A percentile compares a stretch with the other conserved stretches of the same genome.
These are phyloP conservation scores for Girardinus metallicus DNA, from an alignment of 2,797 vertebrate genomes.

Conservation along the genomic window DNA sequence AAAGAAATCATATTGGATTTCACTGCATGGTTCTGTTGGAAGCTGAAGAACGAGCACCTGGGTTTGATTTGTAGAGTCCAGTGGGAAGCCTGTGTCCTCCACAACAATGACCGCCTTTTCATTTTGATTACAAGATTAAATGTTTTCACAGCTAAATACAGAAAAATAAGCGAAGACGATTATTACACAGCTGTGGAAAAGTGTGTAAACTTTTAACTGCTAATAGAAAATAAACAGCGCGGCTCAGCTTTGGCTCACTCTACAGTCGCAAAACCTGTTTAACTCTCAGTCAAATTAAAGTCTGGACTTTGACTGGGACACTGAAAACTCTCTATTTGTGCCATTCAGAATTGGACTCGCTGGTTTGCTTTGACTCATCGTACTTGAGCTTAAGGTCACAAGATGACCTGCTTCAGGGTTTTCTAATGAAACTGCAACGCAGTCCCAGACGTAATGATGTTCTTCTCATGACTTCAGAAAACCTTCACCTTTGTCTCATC, in stretches of 20 bases:
- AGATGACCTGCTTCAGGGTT: not conserved
- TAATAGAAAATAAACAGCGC: no score
- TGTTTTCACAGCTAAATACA: not conserved
- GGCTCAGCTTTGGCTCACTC: not conserved
- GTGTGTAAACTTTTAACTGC: not conserved
- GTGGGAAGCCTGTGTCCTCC: not conserved
- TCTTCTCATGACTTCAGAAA: not conserved
- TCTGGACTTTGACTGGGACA: not conserved
- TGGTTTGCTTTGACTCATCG: not conserved
- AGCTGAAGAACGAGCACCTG: not conserved
- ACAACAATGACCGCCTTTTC: not conserved
- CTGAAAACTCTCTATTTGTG: not conserved
- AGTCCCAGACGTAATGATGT: not conserved
- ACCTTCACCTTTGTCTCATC: no score
- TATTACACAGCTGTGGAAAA: not conserved
- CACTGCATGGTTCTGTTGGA: not conserved
- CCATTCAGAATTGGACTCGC: not conserved
- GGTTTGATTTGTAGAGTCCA: not conserved
- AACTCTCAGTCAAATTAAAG: not conserved
- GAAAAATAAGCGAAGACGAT: not conserved
- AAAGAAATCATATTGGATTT: not conserved
- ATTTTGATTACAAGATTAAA: not conserved
- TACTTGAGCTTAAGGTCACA: not conserved
- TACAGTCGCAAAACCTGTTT: not conserved
- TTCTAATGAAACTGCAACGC: not conserved